Evolutionary conservation across 2,888 invertebrate genomes (phyloP).

Genomic region (Habroteleia sp.): DNA sequence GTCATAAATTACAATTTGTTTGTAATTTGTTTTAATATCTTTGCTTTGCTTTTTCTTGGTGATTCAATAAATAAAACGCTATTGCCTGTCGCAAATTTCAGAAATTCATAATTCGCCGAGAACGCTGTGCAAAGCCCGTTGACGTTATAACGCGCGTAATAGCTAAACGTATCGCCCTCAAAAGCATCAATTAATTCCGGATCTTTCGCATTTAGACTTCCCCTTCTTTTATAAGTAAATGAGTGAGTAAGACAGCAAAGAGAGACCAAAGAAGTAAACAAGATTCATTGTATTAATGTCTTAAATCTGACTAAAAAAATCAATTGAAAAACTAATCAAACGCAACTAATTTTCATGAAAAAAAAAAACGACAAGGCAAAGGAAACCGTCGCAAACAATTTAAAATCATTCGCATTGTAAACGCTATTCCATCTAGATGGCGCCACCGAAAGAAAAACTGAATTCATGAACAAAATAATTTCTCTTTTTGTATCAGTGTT

Average conservation of each 20-base stretch:
- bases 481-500: conserved; percentile 35
- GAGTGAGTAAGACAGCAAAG: conserved; percentile 41
- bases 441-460: conserved; percentile 53
- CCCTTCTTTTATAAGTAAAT: conserved; percentile 40
- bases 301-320: conserved; percentile 1
- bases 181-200: conserved; percentile 66
- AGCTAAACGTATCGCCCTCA: conserved; percentile 64
- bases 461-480: conserved; percentile 23
- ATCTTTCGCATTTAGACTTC: conserved; percentile 51
- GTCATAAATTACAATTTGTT: no score
- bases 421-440: conserved; percentile 54
- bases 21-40: no score
- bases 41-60: no score
- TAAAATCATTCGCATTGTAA: conserved; percentile 22
- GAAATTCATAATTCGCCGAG: conserved; percentile 56
- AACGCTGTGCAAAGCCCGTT: conserved; percentile 57
- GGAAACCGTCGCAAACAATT: neutral
- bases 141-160: conserved; percentile 58
- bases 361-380: neutral
- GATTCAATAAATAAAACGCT: conserved; percentile 3
- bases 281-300: neutral
- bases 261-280: neutral
- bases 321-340: conserved; percentile 16
- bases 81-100: conserved; percentile 54
- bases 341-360: conserved; percentile 8